These are phyloP conservation scores for Silurus lanzhouensis DNA, from an alignment of 2,797 vertebrate genomes.

Conservation along the genomic window DNA sequence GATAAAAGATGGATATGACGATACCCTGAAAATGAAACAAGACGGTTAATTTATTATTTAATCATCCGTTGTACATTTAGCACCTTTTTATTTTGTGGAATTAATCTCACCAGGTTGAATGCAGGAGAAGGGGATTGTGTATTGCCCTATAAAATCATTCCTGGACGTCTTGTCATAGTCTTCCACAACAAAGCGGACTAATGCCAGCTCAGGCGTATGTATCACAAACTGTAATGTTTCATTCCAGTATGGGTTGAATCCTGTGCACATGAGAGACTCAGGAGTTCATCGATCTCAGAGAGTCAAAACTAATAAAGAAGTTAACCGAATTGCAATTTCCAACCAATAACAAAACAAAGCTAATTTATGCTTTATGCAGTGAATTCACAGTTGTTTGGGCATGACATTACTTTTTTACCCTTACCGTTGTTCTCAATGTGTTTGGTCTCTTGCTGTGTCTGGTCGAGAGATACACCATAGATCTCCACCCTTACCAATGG, in stretches of 20 bases:
- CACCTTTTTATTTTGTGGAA: neutral
- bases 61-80: neutral
- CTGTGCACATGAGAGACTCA: conserved; percentile 64
- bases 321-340: neutral
- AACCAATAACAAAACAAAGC: neutral
- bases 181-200: conserved; percentile 87
- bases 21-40: conserved; percentile 73
- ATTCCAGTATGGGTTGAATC: conserved; percentile 91
- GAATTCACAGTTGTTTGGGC: neutral
- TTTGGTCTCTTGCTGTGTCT: conserved; percentile 82
- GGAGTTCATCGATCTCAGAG: neutral
- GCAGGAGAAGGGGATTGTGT: conserved; percentile 81
- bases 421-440: conserved; percentile 92
- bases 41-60: neutral
- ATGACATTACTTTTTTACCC: conserved; percentile 19
- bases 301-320: neutral
- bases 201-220: conserved; percentile 82
- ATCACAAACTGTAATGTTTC: conserved; percentile 84
- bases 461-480: conserved; percentile 81
- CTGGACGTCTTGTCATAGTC: conserved; percentile 82
- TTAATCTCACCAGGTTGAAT: conserved; percentile 76
- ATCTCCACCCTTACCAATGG: conserved; percentile 90
- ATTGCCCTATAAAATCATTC: conserved; percentile 89
- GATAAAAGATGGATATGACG: conserved; percentile 88
- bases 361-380: neutral